Percentiles rank a stretch among this genome's conserved stretches.
Conservation (phyloP, 2,888 invertebrate genomes). For the Acanthacorydalis orientalis region DNA sequence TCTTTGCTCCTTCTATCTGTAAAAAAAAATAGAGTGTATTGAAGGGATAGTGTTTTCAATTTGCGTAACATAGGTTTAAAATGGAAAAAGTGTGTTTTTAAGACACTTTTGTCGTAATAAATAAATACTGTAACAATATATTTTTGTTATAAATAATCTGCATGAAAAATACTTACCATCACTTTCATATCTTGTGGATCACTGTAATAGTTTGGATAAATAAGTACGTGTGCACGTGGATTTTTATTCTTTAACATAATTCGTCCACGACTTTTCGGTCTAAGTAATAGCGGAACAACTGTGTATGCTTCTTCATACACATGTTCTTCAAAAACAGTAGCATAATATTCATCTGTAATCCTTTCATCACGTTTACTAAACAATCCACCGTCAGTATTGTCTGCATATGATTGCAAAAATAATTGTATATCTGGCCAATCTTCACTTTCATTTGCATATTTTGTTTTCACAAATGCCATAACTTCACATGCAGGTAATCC, state of each 20-base stretch:
- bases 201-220: constrained; percentile 74
- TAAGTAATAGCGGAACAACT: constrained; percentile 48
- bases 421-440: constrained; percentile 70
- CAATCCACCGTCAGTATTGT: constrained; percentile 62
- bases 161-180: constrained; percentile 35
- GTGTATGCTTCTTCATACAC: constrained; percentile 51
- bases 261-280: constrained; percentile 55
- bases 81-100: too few species aligned
- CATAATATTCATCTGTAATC: constrained; percentile 46
- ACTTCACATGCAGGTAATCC: constrained; percentile 64
- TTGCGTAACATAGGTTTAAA: too few species aligned
- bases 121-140: neutral
- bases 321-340: constrained; percentile 50
- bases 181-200: constrained; percentile 53
- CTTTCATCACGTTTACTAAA: constrained; percentile 53
- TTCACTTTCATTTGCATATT: constrained; percentile 42
- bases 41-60: too few species aligned
- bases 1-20: constrained; percentile 58
- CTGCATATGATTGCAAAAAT: constrained; percentile 56
- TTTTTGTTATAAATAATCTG: neutral
- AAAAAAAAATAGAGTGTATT: too few species aligned
- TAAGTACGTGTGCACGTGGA: constrained; percentile 58
- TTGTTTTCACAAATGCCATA: constrained; percentile 61
- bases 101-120: too few species aligned
- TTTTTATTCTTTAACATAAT: constrained; percentile 48